phyloP scores from a whole-genome alignment of 2,113 vertebrate genomes.

The Acanthisitta chloris region DNA sequence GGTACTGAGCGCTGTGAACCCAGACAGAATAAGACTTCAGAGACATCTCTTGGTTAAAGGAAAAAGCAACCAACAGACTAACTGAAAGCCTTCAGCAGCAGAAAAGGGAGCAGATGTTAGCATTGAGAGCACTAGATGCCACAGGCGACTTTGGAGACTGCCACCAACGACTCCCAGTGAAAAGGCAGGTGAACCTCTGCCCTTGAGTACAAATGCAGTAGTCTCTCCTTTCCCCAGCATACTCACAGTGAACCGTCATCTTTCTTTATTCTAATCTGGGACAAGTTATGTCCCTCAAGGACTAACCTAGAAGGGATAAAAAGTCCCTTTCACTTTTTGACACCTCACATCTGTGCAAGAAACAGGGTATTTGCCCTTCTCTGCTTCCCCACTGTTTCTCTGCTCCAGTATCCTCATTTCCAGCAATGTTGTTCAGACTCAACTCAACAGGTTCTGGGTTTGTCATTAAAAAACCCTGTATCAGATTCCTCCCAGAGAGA shows the following conservation, averaged over 20 bases:
- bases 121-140: background rate
- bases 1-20: background rate
- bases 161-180: accelerated
- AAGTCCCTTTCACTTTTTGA: background rate
- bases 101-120: background rate
- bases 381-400: background rate
- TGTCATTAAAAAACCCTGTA: background rate
- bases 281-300: background rate
- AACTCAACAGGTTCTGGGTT: background rate
- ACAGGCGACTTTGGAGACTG: background rate
- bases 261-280: background rate
- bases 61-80: constrained; percentile 22
- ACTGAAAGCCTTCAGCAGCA: background rate
- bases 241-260: background rate
- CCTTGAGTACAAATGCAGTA: background rate
- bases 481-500: background rate
- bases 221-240: background rate
- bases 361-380: background rate
- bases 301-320: background rate
- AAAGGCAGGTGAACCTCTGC: background rate
- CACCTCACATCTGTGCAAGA: background rate
- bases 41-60: constrained; percentile 9
- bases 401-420: background rate
- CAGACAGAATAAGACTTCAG: constrained; percentile 30
- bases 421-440: background rate